Base-by-base conservation (phyloP, 2,888 invertebrate genomes). In the Alviniconcha strummeri region DNA sequence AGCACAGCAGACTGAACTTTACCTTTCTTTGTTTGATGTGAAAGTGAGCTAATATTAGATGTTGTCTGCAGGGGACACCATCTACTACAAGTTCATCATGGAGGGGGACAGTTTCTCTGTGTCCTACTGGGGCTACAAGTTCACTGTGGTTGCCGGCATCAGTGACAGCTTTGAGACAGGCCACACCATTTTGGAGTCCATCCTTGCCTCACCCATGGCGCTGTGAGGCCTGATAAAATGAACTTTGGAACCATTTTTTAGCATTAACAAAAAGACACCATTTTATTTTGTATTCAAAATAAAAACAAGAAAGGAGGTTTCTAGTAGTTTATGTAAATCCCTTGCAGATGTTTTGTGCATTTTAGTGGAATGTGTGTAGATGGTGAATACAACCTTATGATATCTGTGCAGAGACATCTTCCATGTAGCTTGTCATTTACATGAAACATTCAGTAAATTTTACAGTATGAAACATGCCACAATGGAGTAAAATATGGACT, bases 91-190 rank as follows among this genome's bases (percentile, higher is more conserved):
- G 85, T 92, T 91, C 86, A 85, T 83, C 67, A 85, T 88, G 79
- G 89, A 89, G n/a, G 87, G 88, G 69, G 86, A 85, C 13, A 83
- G 88, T 3, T 87, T 84, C 55, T 76, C 89, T 19, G 87, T 64
- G 36, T 71, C 86, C n/a, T 85, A 87, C 82, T 91, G 91, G 91
- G 92, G 92, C n/a, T 92, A 91, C 88, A 91, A 91, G 88, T 92
- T 92, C 85, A 91, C 90, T 0, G 90, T 91, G 56, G 90, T 90
- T 6, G 90, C 92, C 19, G 92, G 92, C 17, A 90, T 90, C 52
- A 85, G 91, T 67, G 93, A 92, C 84, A 90, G 93, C 82, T 93
- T 93, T 87, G 91, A 92, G 85, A 93, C 93, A 0, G 93, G 93
- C 55, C 91, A 92, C 87, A 89, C 90, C 67, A 92, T 93, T 69